A percentile compares a stretch with the other conserved stretches of the same genome.
phyloP scores from a whole-genome alignment of 2,113 vertebrate species.

The Halichoeres trimaculatus region DNA sequence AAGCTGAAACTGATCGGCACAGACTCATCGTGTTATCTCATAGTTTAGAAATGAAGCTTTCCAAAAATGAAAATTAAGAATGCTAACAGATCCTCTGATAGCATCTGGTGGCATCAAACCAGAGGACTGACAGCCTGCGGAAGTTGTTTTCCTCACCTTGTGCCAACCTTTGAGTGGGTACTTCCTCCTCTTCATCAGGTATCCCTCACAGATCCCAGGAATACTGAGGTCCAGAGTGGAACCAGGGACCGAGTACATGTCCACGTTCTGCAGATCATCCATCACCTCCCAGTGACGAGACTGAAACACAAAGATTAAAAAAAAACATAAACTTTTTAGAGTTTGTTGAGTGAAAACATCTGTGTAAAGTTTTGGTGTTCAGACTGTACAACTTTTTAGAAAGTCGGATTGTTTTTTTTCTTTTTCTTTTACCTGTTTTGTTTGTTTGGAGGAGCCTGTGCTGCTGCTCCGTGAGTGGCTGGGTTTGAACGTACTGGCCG shows the following conservation, averaged over 20 bases:
- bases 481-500: slow-evolving; percentile 57
- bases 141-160: slow-evolving; percentile 82
- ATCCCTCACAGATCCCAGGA: slow-evolving; percentile 89
- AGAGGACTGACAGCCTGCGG: too few relatives aligned
- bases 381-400: too few relatives aligned
- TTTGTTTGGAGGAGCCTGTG: slow-evolving; percentile 83
- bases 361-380: too few relatives aligned
- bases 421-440: slow-evolving; percentile 67
- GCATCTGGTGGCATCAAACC: too few relatives aligned
- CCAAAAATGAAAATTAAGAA: too few relatives aligned
- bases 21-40: too few relatives aligned
- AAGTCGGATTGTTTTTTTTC: too few relatives aligned
- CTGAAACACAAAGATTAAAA: slow-evolving; percentile 5
- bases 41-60: too few relatives aligned
- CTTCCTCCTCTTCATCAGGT: slow-evolving; percentile 94
- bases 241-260: slow-evolving; percentile 41
- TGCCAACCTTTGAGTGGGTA: slow-evolving; percentile 97
- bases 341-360: too few relatives aligned
- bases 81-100: too few relatives aligned
- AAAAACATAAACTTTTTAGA: neutral
- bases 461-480: slow-evolving; percentile 86
- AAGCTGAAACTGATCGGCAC: too few relatives aligned
- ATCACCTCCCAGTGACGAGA: slow-evolving; percentile 92
- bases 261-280: slow-evolving; percentile 78
- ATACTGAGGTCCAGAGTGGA: slow-evolving; percentile 67